phyloP scores from a whole-genome alignment of 2,113 vertebrate genomes.

The Apeltes quadracus region DNA sequence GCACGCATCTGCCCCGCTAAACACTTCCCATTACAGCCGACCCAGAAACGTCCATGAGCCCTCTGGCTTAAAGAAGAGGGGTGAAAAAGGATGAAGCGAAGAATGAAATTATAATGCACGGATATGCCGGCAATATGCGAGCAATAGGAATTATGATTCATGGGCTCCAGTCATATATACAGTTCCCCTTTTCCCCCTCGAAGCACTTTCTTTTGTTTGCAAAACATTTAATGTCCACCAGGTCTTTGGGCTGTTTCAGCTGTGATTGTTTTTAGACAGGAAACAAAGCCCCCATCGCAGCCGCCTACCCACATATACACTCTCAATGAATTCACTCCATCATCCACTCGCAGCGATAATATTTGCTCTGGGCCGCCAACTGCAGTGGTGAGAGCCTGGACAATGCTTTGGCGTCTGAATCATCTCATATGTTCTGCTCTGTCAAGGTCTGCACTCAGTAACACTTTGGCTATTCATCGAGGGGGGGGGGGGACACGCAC shows the following conservation, averaged over 20 bases:
- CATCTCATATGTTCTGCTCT: conserved; percentile 76
- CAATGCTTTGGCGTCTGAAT: conserved; percentile 73
- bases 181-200: neutral
- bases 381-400: conserved; percentile 66
- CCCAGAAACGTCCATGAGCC: conserved; percentile 54
- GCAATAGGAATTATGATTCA: conserved; percentile 40
- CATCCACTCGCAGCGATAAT: conserved; percentile 67
- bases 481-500: conserved; percentile 38
- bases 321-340: conserved; percentile 56
- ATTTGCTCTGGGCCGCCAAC: conserved; percentile 62
- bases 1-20: conserved; percentile 60
- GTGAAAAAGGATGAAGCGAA: conserved; percentile 6
- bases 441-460: conserved; percentile 71
- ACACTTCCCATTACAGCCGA: conserved; percentile 62
- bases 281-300: conserved; percentile 23
- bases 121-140: conserved; percentile 3
- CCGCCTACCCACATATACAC: neutral
- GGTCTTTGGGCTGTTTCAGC: conserved; percentile 41
- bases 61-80: conserved; percentile 15
- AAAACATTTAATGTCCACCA: conserved; percentile 44
- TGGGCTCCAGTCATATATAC: conserved; percentile 18
- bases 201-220: conserved; percentile 38
- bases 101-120: neutral
- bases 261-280: conserved; percentile 50
- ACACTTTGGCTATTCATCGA: conserved; percentile 68